phyloP scores from a whole-genome alignment of 2,113 vertebrate genomes.

The Macrotus californicus region DNA sequence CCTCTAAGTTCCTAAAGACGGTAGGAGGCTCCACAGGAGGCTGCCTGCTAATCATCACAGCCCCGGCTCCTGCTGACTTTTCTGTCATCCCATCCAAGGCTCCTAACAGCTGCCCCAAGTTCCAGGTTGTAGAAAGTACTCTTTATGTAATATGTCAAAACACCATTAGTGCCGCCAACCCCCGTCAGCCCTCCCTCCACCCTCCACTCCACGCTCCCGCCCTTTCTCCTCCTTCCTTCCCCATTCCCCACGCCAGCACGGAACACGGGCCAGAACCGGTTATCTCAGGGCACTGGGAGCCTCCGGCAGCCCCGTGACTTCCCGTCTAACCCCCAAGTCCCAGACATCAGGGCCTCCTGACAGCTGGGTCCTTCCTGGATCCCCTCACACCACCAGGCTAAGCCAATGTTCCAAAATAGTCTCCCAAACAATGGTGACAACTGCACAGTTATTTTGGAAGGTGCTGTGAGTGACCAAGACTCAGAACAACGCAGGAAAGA shows the following conservation, averaged over 20 bases:
- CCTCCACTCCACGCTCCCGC: background rate
- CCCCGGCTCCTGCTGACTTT: background rate
- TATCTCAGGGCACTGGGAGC: background rate
- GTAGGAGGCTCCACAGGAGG: background rate
- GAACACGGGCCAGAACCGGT: background rate
- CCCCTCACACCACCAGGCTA: constrained; percentile 61
- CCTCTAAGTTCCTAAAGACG: background rate
- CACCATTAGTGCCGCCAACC: constrained; percentile 41
- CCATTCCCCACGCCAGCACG: background rate
- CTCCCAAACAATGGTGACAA: constrained; percentile 70
- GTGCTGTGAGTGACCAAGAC: constrained; percentile 46
- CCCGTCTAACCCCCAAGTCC: background rate
- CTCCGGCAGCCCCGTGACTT: background rate
- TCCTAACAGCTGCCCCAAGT: constrained; percentile 63
- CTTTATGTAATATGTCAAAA: constrained; percentile 48
- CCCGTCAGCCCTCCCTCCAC: fast-evolving
- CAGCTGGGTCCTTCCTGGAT: constrained; percentile 74
- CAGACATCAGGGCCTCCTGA: background rate
- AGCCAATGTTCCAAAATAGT: constrained; percentile 77
- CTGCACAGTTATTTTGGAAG: constrained; percentile 74
- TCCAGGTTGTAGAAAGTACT: constrained; percentile 14
- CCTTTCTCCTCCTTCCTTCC: background rate
- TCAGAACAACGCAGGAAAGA: background rate
- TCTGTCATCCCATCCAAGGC: background rate
- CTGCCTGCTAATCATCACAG: background rate